phyloP scores from a whole-genome alignment of 2,888 invertebrate species.

The Caprella mutica region DNA sequence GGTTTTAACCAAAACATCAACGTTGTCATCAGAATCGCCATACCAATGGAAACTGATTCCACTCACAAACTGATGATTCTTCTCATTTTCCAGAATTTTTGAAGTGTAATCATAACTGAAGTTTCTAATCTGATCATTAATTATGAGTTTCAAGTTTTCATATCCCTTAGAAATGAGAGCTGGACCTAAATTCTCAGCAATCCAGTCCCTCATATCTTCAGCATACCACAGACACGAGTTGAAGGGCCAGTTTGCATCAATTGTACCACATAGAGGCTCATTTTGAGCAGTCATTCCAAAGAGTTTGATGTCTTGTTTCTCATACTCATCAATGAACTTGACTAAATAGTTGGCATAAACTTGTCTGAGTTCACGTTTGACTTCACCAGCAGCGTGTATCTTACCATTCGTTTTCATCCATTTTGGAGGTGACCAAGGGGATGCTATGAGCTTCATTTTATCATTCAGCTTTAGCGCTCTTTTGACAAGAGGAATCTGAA shows the following conservation, averaged over 20 bases:
- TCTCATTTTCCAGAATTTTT: slow-evolving; percentile 36
- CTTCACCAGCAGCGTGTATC: slow-evolving; percentile 43
- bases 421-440: slow-evolving; percentile 47
- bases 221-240: slow-evolving; percentile 40
- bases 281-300: slow-evolving; percentile 84
- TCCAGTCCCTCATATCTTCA: slow-evolving; percentile 53
- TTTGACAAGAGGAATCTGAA: slow-evolving; percentile 45
- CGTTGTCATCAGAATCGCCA: slow-evolving; percentile 38
- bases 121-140: slow-evolving; percentile 60
- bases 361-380: slow-evolving; percentile 52
- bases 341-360: slow-evolving; percentile 57
- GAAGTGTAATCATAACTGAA: not conserved
- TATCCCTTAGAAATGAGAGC: slow-evolving; percentile 50
- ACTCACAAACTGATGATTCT: slow-evolving; percentile 39
- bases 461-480: slow-evolving; percentile 31
- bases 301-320: slow-evolving; percentile 37
- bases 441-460: slow-evolving; percentile 42
- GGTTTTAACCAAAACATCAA: slow-evolving; percentile 40
- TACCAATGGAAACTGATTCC: slow-evolving; percentile 51
- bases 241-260: not conserved
- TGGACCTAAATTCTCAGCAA: slow-evolving; percentile 62
- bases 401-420: slow-evolving; percentile 48
- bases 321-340: slow-evolving; percentile 29
- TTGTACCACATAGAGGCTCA: slow-evolving; percentile 61
- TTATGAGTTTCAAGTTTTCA: slow-evolving; percentile 54